Conservation (phyloP, 2,888 invertebrate species). For the Bruchidius siliquastri region DNA sequence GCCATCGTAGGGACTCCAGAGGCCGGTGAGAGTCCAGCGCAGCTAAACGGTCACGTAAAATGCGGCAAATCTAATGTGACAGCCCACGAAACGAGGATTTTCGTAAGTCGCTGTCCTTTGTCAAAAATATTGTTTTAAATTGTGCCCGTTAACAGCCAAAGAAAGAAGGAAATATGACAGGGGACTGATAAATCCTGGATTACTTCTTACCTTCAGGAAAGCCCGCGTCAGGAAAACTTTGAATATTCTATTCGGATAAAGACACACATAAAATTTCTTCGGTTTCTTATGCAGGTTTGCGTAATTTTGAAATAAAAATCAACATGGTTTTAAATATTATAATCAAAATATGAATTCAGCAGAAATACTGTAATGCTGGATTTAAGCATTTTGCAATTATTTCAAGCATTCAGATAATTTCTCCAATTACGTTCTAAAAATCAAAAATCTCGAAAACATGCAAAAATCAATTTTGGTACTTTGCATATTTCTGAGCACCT, state of each 20-base stretch:
- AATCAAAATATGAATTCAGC: no score
- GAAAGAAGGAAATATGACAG: neutral
- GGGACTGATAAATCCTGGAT: neutral
- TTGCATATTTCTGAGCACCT: no score
- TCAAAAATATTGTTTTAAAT: constrained; percentile 11
- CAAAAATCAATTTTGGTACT: no score
- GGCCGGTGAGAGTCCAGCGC: constrained; percentile 18
- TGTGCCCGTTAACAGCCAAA: neutral
- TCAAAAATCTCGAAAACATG: no score
- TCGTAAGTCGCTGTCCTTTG: constrained; percentile 20
- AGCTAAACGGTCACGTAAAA: constrained; percentile 20
- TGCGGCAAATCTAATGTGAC: constrained; percentile 27
- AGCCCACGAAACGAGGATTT: constrained; percentile 25
- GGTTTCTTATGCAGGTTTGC: no score
- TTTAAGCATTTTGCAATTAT: no score
- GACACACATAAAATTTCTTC: neutral
- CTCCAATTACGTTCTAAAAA: no score
- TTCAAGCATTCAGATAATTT: no score
- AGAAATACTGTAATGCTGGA: no score
- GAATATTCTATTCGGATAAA: neutral
- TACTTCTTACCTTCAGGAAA: neutral
- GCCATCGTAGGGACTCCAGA: neutral
- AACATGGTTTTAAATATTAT: no score
- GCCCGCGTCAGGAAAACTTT: neutral
- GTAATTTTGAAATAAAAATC: no score